Conservation (phyloP, 1,140 invertebrate genomes). For the Bombus impatiens region DNA sequence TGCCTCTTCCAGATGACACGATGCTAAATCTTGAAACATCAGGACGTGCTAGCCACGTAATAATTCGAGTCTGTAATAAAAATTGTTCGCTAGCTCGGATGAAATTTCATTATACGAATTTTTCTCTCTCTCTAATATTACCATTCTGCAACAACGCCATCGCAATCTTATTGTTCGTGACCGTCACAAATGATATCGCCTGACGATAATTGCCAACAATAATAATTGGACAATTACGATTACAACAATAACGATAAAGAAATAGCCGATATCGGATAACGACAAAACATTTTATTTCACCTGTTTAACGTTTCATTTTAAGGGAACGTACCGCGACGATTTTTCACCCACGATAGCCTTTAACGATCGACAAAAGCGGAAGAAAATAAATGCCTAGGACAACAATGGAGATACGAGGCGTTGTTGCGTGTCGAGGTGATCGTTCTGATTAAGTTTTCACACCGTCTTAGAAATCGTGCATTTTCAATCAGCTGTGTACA, state of each 20-base stretch:
- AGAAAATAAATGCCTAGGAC: background rate
- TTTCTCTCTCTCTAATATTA: too few relatives aligned
- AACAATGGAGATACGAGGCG: background rate
- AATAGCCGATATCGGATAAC: too few relatives aligned
- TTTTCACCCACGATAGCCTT: background rate
- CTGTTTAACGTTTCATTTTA: too few relatives aligned
- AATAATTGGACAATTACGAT: too few relatives aligned
- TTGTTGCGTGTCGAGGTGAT: background rate
- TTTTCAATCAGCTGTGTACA: background rate
- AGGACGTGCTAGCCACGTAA: too few relatives aligned
- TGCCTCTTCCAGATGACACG: background rate
- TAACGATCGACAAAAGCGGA: background rate
- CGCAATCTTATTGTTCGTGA: too few relatives aligned
- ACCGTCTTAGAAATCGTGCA: constrained; percentile 14
- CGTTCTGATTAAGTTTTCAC: background rate
- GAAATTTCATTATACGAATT: too few relatives aligned
- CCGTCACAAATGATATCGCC: too few relatives aligned
- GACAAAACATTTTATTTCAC: too few relatives aligned
- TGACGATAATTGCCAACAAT: too few relatives aligned
- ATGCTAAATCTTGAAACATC: background rate
- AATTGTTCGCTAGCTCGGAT: background rate
- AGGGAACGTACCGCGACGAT: background rate
- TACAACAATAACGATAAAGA: too few relatives aligned
- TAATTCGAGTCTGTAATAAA: background rate
- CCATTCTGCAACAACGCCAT: too few relatives aligned